Conservation (phyloP, 2,113 vertebrate species). For the Toxotes chatareus region DNA sequence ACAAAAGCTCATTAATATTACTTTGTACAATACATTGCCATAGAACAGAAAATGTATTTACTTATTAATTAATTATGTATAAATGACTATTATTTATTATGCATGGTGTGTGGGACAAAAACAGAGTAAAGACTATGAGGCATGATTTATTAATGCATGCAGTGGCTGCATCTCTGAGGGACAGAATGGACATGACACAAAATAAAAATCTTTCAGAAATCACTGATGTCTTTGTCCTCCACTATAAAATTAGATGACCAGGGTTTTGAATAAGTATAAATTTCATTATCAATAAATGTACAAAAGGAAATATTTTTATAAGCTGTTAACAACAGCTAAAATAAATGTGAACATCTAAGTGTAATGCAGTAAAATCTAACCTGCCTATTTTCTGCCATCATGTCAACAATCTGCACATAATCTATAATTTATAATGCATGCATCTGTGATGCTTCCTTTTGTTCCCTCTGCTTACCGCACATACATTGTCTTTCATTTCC, state of each 20-base stretch:
- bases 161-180: neutral
- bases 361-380: neutral
- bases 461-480: slow-evolving; percentile 11
- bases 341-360: neutral
- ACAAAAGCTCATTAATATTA: neutral
- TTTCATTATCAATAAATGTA: neutral
- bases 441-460: slow-evolving; percentile 39
- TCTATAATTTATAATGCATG: slow-evolving; percentile 52
- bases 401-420: slow-evolving; percentile 31
- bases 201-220: neutral
- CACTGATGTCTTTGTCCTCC: slow-evolving; percentile 1
- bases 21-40: neutral
- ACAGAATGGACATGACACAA: slow-evolving; percentile 11
- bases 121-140: slow-evolving; percentile 7
- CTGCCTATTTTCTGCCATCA: neutral
- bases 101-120: slow-evolving; percentile 10
- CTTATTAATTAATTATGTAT: slow-evolving; percentile 37
- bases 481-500: slow-evolving; percentile 47
- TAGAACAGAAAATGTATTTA: slow-evolving; percentile 3
- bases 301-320: neutral
- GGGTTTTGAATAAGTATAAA: neutral
- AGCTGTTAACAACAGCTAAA: neutral
- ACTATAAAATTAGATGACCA: neutral
- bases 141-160: slow-evolving; percentile 47
- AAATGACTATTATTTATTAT: slow-evolving; percentile 41